Percentiles rank a stretch among this genome's conserved stretches.
phyloP scores from a whole-genome alignment of 2,797 vertebrate species.

The Hemibagrus guttatus region DNA sequence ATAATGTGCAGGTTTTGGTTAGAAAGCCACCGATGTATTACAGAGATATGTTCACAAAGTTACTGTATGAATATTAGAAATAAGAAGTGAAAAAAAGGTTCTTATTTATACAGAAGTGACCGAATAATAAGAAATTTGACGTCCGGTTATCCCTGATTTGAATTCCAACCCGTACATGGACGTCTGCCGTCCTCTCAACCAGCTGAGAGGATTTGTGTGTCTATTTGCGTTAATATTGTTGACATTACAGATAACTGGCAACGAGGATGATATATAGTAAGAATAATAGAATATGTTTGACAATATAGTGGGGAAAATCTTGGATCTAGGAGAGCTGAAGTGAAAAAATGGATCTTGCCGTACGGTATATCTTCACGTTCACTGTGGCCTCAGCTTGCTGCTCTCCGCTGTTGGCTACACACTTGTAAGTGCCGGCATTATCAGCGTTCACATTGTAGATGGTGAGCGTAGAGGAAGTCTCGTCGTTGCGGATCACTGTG shows the following conservation, averaged over 20 bases:
- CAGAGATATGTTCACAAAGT: background rate
- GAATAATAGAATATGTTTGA: background rate
- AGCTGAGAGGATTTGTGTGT: background rate
- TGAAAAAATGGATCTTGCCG: slow-evolving; percentile 57
- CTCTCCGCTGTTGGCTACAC: slow-evolving; percentile 84
- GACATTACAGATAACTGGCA: background rate
- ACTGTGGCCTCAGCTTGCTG: slow-evolving; percentile 88
- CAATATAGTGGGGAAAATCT: background rate
- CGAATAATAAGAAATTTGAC: background rate
- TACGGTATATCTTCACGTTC: slow-evolving; percentile 97
- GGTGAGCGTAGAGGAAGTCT: slow-evolving; percentile 90
- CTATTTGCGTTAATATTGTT: background rate
- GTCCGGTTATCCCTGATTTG: too few species aligned
- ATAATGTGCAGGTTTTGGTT: background rate
- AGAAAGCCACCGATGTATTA: background rate
- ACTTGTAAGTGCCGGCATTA: slow-evolving; percentile 93
- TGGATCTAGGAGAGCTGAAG: background rate
- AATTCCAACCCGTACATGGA: background rate
- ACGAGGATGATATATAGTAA: background rate
- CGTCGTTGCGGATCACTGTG: slow-evolving; percentile 88
- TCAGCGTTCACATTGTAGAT: slow-evolving; percentile 91
- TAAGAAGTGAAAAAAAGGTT: background rate
- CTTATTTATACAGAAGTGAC: too few species aligned
- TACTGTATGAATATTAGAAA: background rate
- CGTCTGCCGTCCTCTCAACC: too few species aligned